Percentiles rank a stretch among this genome's conserved stretches.
phyloP scores from a whole-genome alignment of 2,797 vertebrate species.

The Potorous gilbertii region DNA sequence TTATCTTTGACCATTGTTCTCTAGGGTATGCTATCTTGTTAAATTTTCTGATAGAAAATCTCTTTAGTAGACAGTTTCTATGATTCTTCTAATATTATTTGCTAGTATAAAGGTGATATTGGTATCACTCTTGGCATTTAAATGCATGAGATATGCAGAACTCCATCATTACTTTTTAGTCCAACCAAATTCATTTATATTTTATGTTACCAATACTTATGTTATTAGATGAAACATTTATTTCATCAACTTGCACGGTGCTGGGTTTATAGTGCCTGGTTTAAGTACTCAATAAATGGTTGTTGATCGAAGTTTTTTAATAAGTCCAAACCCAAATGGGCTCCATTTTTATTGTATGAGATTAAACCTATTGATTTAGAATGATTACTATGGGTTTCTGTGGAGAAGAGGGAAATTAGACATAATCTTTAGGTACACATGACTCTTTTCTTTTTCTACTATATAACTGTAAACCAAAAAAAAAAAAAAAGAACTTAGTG shows the following conservation, averaged over 20 bases:
- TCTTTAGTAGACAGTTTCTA: not conserved
- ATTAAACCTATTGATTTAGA: not conserved
- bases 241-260: not conserved
- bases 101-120: not conserved
- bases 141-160: not conserved
- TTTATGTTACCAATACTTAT: not conserved
- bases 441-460: not conserved
- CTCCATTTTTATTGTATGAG: constrained; percentile 9
- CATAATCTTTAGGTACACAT: not conserved
- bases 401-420: constrained; percentile 34
- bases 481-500: not conserved
- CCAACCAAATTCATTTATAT: not conserved
- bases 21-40: not conserved
- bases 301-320: not conserved
- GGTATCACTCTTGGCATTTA: not conserved
- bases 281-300: constrained; percentile 2
- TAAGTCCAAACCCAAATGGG: constrained; percentile 6
- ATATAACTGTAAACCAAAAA: constrained; percentile 30
- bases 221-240: not conserved
- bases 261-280: not conserved
- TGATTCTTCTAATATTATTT: not conserved
- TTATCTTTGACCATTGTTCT: not conserved
- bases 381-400: constrained; percentile 27
- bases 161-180: not conserved
- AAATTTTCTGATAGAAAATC: not conserved